Percentiles rank a stretch among this genome's conserved stretches.
Conservation (phyloP, 2,888 invertebrate genomes). For the Catocala sponsa region DNA sequence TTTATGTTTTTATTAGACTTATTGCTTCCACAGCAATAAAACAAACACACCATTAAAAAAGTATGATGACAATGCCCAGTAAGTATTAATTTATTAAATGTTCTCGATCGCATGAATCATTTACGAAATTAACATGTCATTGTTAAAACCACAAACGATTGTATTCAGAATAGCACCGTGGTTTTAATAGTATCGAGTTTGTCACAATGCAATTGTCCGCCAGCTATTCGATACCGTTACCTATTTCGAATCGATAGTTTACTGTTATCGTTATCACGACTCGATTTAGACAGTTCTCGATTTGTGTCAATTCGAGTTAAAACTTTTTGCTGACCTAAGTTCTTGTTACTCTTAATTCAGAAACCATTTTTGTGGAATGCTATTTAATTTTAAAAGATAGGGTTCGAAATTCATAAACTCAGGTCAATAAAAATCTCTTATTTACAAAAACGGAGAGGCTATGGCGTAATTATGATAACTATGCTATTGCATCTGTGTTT, state of each 20-base stretch:
- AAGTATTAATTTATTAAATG: too few relatives aligned
- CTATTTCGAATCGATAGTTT: conserved; percentile 65
- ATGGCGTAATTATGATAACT: too few relatives aligned
- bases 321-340: conserved; percentile 30
- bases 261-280: conserved; percentile 72
- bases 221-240: conserved; percentile 67
- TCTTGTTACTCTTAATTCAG: conserved; percentile 19
- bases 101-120: conserved; percentile 25
- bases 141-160: conserved; percentile 48
- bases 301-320: conserved; percentile 40
- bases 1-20: too few relatives aligned
- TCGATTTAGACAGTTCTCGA: conserved; percentile 44
- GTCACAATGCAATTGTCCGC: conserved; percentile 49
- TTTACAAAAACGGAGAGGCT: too few relatives aligned
- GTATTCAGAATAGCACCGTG: conserved; percentile 50
- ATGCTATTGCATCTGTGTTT: too few relatives aligned
- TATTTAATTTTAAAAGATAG: background rate
- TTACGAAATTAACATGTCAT: conserved; percentile 35
- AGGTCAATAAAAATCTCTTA: too few relatives aligned
- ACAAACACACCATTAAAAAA: too few relatives aligned
- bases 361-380: background rate
- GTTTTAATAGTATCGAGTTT: conserved; percentile 23
- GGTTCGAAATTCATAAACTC: background rate
- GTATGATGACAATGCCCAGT: too few relatives aligned
- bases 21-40: too few relatives aligned